phyloP scores from a whole-genome alignment of 2,888 invertebrate genomes.

The Watsonalla cultraria region DNA sequence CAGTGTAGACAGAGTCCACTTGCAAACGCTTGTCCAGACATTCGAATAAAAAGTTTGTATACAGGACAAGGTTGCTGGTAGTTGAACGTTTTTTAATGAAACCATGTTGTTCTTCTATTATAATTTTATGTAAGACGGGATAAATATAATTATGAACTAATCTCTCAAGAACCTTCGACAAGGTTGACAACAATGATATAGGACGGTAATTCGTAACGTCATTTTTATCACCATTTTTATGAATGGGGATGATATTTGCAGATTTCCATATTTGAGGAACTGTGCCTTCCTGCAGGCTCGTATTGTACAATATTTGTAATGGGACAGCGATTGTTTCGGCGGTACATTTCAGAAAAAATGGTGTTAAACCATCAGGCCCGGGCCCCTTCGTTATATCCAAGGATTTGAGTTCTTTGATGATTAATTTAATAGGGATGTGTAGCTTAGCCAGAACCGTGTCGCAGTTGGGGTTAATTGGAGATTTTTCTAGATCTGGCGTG shows the following conservation, averaged over 20 bases:
- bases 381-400: background rate
- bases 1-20: background rate
- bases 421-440: too few relatives aligned
- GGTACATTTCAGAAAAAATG: background rate
- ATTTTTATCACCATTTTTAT: too few relatives aligned
- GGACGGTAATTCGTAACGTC: too few relatives aligned
- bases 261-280: background rate
- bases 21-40: too few relatives aligned
- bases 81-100: background rate
- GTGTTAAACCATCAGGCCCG: background rate
- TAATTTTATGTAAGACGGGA: too few relatives aligned
- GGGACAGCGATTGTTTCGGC: background rate
- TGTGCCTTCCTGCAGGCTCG: background rate
- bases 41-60: background rate
- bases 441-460: too few relatives aligned
- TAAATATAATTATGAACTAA: background rate
- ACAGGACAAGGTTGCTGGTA: background rate
- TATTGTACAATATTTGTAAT: background rate
- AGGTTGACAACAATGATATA: too few relatives aligned
- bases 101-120: background rate
- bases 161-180: too few relatives aligned
- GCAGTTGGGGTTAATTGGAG: too few relatives aligned
- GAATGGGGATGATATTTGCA: too few relatives aligned
- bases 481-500: background rate
- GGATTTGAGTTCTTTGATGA: background rate